A percentile compares a stretch with the other conserved stretches of the same genome.
Conservation (phyloP, 2,888 invertebrate genomes). For the Diadegma fenestrale region DNA sequence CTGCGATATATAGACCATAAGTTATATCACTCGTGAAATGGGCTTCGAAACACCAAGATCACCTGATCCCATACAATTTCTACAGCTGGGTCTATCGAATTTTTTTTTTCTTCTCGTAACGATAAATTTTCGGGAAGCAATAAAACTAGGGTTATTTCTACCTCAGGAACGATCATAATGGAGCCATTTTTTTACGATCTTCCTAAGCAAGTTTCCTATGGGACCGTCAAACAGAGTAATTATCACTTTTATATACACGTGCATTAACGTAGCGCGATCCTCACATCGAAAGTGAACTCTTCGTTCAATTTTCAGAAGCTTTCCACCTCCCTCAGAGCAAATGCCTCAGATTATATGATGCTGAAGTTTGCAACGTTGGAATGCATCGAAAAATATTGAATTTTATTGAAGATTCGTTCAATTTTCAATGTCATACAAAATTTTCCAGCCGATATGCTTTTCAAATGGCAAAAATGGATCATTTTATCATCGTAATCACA, state of each 20-base stretch:
- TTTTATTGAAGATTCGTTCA: too few species aligned
- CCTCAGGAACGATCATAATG: background rate
- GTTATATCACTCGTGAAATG: constrained; percentile 63
- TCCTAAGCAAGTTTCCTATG: background rate
- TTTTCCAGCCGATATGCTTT: too few species aligned
- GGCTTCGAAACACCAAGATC: constrained; percentile 59
- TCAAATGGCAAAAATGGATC: too few species aligned
- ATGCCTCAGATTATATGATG: too few species aligned
- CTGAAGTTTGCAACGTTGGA: too few species aligned
- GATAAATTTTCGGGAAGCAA: constrained; percentile 21
- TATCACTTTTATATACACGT: background rate
- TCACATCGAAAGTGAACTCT: too few species aligned
- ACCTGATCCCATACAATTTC: constrained; percentile 56
- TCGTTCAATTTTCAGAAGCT: background rate
- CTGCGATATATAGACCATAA: constrained; percentile 47
- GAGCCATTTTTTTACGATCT: background rate
- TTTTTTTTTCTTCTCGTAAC: constrained; percentile 22
- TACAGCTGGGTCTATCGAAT: constrained; percentile 54
- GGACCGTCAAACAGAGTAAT: background rate
- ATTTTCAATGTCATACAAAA: too few species aligned
- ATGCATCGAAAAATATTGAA: too few species aligned
- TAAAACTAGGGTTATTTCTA: constrained; percentile 32
- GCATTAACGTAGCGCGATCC: background rate
- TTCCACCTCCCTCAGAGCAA: background rate
- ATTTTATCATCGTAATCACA: too few species aligned